Evolutionary conservation across 2,797 vertebrate genomes (phyloP).

Genomic region (Odontamblyopus lacepedii): DNA sequence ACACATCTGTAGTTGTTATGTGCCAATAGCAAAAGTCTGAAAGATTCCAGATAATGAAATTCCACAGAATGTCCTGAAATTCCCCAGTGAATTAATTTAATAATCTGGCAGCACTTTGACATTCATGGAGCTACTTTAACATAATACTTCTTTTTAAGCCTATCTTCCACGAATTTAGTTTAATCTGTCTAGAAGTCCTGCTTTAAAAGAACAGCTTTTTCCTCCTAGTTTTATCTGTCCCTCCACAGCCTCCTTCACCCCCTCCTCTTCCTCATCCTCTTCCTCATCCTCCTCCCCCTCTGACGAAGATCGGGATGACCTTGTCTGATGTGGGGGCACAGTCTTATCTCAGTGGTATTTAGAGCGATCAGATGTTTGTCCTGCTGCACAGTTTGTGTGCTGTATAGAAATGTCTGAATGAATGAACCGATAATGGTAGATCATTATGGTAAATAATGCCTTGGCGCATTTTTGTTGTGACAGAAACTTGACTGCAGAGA

Average conservation of each 20-base stretch:
- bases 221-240: slow-evolving; percentile 35
- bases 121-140: slow-evolving; percentile 17
- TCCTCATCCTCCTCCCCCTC: background rate
- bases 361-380: slow-evolving; percentile 42
- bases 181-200: slow-evolving; percentile 21
- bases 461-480: too few species aligned
- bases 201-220: slow-evolving; percentile 25
- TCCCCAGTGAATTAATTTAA: background rate
- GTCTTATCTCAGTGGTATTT: slow-evolving; percentile 40
- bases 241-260: slow-evolving; percentile 10
- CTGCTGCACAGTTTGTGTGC: slow-evolving; percentile 28
- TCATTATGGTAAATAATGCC: too few species aligned
- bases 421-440: too few species aligned
- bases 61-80: slow-evolving; percentile 6
- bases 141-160: slow-evolving; percentile 4
- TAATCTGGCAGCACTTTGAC: background rate
- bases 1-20: too few species aligned
- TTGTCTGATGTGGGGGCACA: slow-evolving; percentile 27
- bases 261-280: slow-evolving; percentile 16
- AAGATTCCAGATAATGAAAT: background rate
- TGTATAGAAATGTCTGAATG: background rate
- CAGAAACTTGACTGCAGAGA: background rate
- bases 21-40: too few species aligned
- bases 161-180: slow-evolving; percentile 1
- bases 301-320: slow-evolving; percentile 28